Conservation (phyloP, 2,797 vertebrate genomes). For the Bothrops alternatus region DNA sequence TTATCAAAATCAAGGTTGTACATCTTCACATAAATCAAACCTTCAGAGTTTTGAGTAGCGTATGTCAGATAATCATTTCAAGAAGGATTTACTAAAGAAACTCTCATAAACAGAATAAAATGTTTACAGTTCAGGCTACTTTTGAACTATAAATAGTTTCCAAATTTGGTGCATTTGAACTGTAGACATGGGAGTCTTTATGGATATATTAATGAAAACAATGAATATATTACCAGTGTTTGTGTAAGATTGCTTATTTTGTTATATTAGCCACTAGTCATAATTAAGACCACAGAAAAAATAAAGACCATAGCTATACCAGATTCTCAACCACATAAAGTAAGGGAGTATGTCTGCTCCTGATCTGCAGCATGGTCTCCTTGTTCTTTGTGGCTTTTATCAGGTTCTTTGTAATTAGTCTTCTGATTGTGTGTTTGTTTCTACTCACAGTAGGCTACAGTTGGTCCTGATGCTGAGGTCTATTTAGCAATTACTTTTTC, state of each 20-base stretch:
- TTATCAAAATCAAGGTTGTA: not conserved
- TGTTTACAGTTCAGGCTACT: not conserved
- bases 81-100: not conserved
- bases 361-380: not conserved
- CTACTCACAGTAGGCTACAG: constrained; percentile 25
- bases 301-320: not conserved
- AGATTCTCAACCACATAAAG: not conserved
- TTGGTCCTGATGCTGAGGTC: constrained; percentile 22
- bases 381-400: constrained; percentile 10
- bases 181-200: not conserved
- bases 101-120: not conserved
- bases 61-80: not conserved
- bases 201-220: not conserved
- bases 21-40: not conserved
- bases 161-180: not conserved
- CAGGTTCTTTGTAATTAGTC: constrained; percentile 28
- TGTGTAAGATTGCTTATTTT: not conserved
- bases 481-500: constrained; percentile 36
- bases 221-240: not conserved
- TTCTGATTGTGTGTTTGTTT: constrained; percentile 33
- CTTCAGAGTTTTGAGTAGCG: not conserved
- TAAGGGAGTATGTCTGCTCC: not conserved
- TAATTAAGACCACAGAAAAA: not conserved
- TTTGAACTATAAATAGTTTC: not conserved
- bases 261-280: not conserved